These are phyloP conservation scores for Sciurus vulgaris DNA, from an alignment of 2,797 vertebrate genomes.

Conservation along the genomic window DNA sequence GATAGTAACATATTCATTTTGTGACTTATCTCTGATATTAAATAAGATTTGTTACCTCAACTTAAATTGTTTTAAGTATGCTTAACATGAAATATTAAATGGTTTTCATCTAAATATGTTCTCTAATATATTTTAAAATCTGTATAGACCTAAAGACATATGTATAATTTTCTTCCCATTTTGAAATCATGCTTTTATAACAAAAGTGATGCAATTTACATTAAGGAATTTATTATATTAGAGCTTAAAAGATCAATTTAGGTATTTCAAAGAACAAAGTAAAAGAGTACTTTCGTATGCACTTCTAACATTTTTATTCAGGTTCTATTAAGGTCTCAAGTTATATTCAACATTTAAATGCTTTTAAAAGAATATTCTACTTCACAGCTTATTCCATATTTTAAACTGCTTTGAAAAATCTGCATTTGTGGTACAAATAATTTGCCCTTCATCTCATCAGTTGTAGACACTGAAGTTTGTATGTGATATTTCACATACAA, in stretches of 20 bases:
- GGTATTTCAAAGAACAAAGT: not conserved
- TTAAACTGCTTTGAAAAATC: not conserved
- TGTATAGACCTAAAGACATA: not conserved
- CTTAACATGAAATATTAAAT: constrained; percentile 23
- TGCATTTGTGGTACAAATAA: not conserved
- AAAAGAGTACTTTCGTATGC: not conserved
- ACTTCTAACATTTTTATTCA: not conserved
- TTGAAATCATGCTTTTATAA: not conserved
- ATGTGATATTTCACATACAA: not conserved
- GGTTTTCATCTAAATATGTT: not conserved
- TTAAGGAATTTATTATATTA: not conserved
- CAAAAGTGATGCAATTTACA: not conserved
- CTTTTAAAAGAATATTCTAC: not conserved
- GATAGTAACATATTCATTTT: not conserved
- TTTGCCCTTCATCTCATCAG: not conserved
- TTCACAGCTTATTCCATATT: not conserved
- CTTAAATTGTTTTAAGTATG: constrained; percentile 42
- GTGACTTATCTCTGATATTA: not conserved
- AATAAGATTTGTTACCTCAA: not conserved
- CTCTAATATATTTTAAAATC: not conserved
- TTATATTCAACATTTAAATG: not conserved
- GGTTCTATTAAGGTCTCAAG: not conserved
- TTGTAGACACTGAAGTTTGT: not conserved
- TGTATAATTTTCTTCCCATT: not conserved
- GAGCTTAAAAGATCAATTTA: not conserved